Conservation (phyloP, 1,140 invertebrate species). For the Drosophila pandora region DNA sequence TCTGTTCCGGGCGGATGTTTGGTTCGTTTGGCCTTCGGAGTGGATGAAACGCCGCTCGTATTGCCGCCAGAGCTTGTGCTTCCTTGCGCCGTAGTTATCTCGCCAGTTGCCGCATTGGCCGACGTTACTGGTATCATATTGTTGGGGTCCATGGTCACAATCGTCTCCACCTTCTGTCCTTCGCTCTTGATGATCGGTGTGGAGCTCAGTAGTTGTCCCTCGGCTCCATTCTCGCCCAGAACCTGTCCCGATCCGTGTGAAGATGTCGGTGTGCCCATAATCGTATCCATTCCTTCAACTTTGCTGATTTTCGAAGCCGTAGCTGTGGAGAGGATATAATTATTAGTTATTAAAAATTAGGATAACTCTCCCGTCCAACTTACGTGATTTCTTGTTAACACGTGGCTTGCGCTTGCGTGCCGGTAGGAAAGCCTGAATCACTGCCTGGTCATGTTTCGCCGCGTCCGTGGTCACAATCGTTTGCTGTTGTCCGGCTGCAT, state of each 20-base stretch:
- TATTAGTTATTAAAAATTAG: neutral
- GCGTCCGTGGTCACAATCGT: conserved; percentile 77
- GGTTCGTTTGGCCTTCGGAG: conserved; percentile 69
- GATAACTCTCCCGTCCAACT: conserved; percentile 22
- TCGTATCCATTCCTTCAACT: conserved; percentile 82
- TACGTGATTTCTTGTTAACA: conserved; percentile 81
- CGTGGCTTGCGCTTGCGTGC: conserved; percentile 84
- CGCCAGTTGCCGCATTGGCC: conserved; percentile 70
- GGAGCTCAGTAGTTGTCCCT: conserved; percentile 62
- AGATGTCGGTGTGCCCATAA: conserved; percentile 75
- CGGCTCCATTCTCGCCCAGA: conserved; percentile 73
- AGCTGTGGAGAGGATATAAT: conserved; percentile 30
- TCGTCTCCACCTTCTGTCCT: conserved; percentile 78
- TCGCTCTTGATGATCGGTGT: conserved; percentile 80
- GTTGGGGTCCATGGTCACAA: conserved; percentile 79
- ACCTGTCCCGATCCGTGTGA: conserved; percentile 69
- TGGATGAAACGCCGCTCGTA: conserved; percentile 49
- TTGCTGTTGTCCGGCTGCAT: conserved; percentile 75
- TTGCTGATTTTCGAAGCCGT: conserved; percentile 79
- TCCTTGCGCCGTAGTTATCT: conserved; percentile 66
- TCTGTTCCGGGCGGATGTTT: conserved; percentile 75
- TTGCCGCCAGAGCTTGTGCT: conserved; percentile 54
- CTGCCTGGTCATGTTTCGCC: conserved; percentile 81
- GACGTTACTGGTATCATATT: conserved; percentile 78
- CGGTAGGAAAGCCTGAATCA: conserved; percentile 84